Evolutionary conservation across 2,888 invertebrate species (phyloP), one percentile per base, ranked within the genome.

Genomic region (Drosophila pseudotalamancana): DNA sequence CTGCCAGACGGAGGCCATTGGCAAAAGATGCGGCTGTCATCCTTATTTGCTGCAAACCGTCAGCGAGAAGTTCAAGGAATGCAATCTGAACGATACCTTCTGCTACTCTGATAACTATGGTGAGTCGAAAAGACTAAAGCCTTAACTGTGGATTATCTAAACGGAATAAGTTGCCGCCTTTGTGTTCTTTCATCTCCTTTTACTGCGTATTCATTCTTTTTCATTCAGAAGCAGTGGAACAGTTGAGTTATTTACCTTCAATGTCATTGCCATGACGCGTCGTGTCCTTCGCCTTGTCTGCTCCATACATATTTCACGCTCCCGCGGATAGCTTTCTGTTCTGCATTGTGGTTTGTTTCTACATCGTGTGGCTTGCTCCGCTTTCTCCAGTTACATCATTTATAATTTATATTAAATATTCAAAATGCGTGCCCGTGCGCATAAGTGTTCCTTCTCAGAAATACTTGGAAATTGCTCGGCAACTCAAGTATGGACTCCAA

Each of bases 81-180:
- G 91, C 64, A 81, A 82, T 32, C 75, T 91, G 0, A 89, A 84
- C 45, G 91, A 91, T 67, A 84, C 90, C 6, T 55, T 78, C 9
- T 91, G 91, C 57, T 91, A 88, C 70, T 70, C 88, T 1, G 60
- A 67, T 1, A 88, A 90, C 68, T 91, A 89, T 74, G 90, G 91
- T 91, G 56, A 51, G 87, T 62, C 1, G 11, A 1, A 14, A 4
- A 11, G 3, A 23, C 9, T 57, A 8, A 4, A 11, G n/a, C 8
- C 23, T 16, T 14, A 34, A 21, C 37, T 11, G 9, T 1, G 8
- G n/a, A 11, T 48, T 48, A 34, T 6, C n/a, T 16, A 5, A 11
- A 21, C 19, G 1, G 6, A 48, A 8, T 11, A 14, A 11, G 3
- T 49, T 34, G 11, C 11, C 9, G n/a, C 16, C 6, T 6, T 25